Conservation (phyloP, 2,113 vertebrate species). For the Leptosomus discolor region DNA sequence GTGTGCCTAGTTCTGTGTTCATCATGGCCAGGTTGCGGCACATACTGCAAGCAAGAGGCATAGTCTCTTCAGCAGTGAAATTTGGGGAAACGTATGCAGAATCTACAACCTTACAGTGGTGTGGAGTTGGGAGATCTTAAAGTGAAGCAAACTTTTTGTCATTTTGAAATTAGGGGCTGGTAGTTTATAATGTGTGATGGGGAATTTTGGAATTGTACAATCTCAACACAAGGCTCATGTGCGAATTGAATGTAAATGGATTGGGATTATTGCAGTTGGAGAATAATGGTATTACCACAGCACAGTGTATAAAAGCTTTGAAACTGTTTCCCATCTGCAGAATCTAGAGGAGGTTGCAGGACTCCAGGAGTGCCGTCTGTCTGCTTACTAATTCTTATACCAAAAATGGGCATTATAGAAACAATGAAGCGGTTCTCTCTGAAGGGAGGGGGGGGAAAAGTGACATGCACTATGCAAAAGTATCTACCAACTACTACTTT, state of each 20-base stretch:
- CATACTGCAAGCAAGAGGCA: neutral
- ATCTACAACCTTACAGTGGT: neutral
- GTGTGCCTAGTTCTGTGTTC: neutral
- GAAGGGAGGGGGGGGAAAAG: neutral
- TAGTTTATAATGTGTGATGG: neutral
- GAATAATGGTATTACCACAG: neutral
- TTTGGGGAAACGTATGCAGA: neutral
- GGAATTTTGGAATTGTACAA: neutral
- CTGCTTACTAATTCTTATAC: slow-evolving; percentile 53
- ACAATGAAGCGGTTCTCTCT: neutral
- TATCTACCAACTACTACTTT: neutral
- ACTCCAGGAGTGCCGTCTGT: slow-evolving; percentile 67
- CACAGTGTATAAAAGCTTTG: neutral
- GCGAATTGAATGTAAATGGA: slow-evolving; percentile 48
- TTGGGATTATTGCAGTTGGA: slow-evolving; percentile 31
- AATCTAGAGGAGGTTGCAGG: slow-evolving; percentile 58
- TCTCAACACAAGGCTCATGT: neutral
- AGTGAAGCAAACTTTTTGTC: neutral
- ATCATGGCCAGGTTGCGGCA: neutral
- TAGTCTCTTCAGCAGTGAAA: neutral
- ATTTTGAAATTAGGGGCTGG: neutral
- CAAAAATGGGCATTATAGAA: slow-evolving; percentile 49
- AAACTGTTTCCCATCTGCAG: slow-evolving; percentile 71
- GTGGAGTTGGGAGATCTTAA: neutral
- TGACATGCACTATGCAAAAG: neutral